Evolutionary conservation across 2,797 vertebrate genomes (phyloP).

Genomic region (Natrix natrix): DNA sequence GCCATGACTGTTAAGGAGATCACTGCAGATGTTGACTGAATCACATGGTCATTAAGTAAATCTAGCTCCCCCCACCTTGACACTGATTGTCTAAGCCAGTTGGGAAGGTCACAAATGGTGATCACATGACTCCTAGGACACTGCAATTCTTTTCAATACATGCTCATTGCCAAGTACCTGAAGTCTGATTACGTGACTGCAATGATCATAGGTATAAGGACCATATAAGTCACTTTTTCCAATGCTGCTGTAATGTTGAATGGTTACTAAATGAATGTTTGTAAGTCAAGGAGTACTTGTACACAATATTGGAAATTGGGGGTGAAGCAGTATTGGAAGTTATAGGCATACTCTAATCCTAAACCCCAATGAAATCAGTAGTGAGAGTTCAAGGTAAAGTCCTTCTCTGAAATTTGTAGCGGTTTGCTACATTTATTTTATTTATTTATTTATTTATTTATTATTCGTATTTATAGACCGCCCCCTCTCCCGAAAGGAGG

Average conservation of each 20-base stretch:
- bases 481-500: too few species aligned
- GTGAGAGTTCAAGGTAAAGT: background rate
- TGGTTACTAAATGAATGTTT: background rate
- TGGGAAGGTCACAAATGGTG: background rate
- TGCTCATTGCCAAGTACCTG: background rate
- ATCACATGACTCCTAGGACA: background rate
- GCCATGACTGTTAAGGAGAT: background rate
- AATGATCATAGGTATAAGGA: background rate
- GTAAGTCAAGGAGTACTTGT: background rate
- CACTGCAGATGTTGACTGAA: background rate
- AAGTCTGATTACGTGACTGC: background rate
- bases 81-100: background rate
- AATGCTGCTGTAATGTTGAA: background rate
- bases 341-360: background rate
- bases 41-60: background rate
- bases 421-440: background rate
- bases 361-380: background rate
- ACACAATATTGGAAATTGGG: background rate
- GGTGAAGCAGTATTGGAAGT: background rate
- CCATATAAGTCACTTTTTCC: background rate
- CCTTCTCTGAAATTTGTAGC: background rate
- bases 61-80: background rate
- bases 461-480: too few species aligned
- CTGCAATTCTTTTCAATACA: background rate
- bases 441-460: too few species aligned